Percentiles rank a stretch among this genome's conserved stretches.
phyloP scores from a whole-genome alignment of 2,888 invertebrate genomes.

The Teinopalpus imperialis region DNA sequence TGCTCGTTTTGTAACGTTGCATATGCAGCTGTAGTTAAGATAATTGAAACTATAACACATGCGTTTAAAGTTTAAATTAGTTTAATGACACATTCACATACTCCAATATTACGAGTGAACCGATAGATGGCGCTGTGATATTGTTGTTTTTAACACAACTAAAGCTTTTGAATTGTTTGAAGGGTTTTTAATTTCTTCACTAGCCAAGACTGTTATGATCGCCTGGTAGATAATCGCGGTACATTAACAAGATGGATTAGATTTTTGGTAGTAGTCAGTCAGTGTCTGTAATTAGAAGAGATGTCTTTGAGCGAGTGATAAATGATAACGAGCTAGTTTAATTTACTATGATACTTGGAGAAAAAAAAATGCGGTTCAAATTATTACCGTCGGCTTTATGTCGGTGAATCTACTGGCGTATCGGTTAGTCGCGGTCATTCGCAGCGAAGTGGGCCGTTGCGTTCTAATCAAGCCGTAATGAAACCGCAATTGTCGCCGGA shows the following conservation, averaged over 20 bases:
- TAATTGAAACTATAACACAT: constrained; percentile 62
- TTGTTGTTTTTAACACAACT: constrained; percentile 41
- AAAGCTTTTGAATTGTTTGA: constrained; percentile 27
- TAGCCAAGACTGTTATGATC: constrained; percentile 28
- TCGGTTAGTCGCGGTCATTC: neutral
- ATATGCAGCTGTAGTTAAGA: constrained; percentile 59
- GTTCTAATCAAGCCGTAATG: constrained; percentile 10
- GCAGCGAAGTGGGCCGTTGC: neutral
- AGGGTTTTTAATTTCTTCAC: constrained; percentile 20
- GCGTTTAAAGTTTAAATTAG: constrained; percentile 52
- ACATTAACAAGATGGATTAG: constrained; percentile 37
- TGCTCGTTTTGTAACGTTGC: constrained; percentile 55
- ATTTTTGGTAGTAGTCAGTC: constrained; percentile 10
- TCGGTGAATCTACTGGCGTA: neutral
- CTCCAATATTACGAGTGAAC: constrained; percentile 40
- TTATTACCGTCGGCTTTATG: neutral
- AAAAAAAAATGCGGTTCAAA: constrained; percentile 4
- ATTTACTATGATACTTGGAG: constrained; percentile 4
- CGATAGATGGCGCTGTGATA: constrained; percentile 64
- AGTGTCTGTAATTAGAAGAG: constrained; percentile 18
- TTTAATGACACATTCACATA: constrained; percentile 30
- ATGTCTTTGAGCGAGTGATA: constrained; percentile 28
- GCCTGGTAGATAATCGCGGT: constrained; percentile 29
- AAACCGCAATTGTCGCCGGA: constrained; percentile 9
- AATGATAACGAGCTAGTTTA: constrained; percentile 27